Evolutionary conservation across 2,888 invertebrate genomes (phyloP).

Genomic region (Galeruca laticollis): DNA sequence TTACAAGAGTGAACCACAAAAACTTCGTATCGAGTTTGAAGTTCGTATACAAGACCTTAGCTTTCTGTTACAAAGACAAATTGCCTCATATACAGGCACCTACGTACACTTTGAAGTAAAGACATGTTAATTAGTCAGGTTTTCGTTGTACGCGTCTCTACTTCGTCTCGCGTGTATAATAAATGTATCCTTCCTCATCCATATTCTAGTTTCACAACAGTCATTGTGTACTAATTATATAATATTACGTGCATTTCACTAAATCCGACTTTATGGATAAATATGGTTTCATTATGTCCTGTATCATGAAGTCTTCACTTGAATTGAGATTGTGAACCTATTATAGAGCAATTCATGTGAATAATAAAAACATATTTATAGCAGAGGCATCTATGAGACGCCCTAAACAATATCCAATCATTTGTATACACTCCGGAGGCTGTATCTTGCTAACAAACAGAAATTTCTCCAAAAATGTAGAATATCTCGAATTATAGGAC

Average conservation of each 20-base stretch:
- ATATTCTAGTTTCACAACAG: conserved; percentile 22
- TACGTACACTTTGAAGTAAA: conserved; percentile 32
- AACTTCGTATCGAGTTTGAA: conserved; percentile 25
- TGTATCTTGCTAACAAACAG: too few relatives aligned
- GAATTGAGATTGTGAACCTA: too few relatives aligned
- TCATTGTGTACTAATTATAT: conserved; percentile 16
- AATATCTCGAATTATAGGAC: too few relatives aligned
- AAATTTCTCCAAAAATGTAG: too few relatives aligned
- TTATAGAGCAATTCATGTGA: too few relatives aligned
- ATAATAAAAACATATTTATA: too few relatives aligned
- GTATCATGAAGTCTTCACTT: too few relatives aligned
- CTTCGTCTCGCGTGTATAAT: conserved; percentile 28
- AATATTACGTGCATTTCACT: not conserved
- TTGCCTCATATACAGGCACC: conserved; percentile 27
- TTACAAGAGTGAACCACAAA: conserved; percentile 2
- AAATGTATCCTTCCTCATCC: conserved; percentile 17
- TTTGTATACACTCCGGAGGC: too few relatives aligned
- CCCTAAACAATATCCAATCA: too few relatives aligned
- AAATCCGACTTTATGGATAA: too few relatives aligned
- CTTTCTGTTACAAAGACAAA: conserved; percentile 30
- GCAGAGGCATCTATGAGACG: too few relatives aligned
- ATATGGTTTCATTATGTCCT: too few relatives aligned
- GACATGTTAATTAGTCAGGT: conserved; percentile 36
- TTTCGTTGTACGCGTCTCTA: conserved; percentile 26
- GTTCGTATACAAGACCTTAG: conserved; percentile 11